These are phyloP conservation scores for Hydrolagus affinis DNA, from an alignment of 2,113 vertebrate genomes.

Conservation along the genomic window DNA sequence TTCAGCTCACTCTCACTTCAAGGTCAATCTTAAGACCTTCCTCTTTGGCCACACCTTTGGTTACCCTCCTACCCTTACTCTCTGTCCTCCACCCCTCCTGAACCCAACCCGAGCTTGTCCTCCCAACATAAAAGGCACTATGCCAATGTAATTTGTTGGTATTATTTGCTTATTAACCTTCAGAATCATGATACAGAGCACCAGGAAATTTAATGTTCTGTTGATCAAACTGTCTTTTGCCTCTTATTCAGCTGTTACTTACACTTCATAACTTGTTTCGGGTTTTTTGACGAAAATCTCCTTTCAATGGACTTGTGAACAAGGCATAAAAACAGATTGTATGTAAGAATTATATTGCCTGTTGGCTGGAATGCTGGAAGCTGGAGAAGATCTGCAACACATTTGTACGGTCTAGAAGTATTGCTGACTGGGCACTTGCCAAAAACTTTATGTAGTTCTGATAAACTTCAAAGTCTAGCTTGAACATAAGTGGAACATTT, in stretches of 20 bases:
- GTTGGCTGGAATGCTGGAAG: conserved; percentile 2
- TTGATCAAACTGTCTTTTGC: neutral
- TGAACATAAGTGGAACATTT: conserved; percentile 63
- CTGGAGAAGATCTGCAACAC: conserved; percentile 57
- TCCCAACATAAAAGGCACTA: no score
- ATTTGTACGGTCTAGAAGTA: conserved; percentile 71
- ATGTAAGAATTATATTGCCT: conserved; percentile 25
- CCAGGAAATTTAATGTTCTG: neutral
- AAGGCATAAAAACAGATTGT: conserved; percentile 1
- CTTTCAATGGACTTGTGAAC: conserved; percentile 16
- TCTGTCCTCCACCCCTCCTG: no score
- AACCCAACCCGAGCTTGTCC: no score
- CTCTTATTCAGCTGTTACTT: neutral
- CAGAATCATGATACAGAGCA: neutral
- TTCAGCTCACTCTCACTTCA: no score
- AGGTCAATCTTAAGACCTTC: no score
- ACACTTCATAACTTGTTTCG: neutral
- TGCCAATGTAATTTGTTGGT: no score
- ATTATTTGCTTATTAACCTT: neutral
- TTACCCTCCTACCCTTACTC: no score
- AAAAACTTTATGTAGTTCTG: conserved; percentile 54
- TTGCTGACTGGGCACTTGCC: conserved; percentile 60
- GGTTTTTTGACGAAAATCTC: neutral
- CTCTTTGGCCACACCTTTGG: no score
- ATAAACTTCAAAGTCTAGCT: conserved; percentile 76